Evolutionary conservation across 2,113 vertebrate species (phyloP).

Genomic region (Odontophorus gujanensis): DNA sequence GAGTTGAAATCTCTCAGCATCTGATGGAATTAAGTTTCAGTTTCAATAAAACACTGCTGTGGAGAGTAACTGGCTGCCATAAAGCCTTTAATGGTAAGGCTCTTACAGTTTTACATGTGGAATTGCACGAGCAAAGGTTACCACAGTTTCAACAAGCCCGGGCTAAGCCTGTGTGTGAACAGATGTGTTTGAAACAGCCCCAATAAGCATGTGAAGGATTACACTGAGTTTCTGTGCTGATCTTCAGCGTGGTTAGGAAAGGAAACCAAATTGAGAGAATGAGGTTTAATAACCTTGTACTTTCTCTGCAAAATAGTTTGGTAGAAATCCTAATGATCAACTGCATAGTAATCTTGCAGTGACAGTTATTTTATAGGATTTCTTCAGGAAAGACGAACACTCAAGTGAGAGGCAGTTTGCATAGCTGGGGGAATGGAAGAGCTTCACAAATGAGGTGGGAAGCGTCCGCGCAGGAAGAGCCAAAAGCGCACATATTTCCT

Average conservation of each 20-base stretch:
- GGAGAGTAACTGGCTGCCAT: background rate
- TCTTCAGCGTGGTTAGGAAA: slow-evolving; percentile 16
- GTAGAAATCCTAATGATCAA: background rate
- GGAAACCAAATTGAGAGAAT: background rate
- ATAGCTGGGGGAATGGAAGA: background rate
- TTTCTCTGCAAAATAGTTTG: background rate
- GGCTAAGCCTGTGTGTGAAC: slow-evolving; percentile 9
- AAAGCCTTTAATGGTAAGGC: slow-evolving; percentile 1
- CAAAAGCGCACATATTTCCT: background rate
- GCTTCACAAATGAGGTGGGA: background rate
- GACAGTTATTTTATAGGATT: background rate
- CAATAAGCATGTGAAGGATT: slow-evolving; percentile 1
- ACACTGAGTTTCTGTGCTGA: background rate
- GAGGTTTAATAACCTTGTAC: background rate
- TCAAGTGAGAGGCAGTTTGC: background rate
- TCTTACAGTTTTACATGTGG: background rate
- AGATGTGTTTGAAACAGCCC: slow-evolving; percentile 47
- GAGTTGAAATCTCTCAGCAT: background rate
- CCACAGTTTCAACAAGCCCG: slow-evolving; percentile 41
- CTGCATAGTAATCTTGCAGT: background rate
- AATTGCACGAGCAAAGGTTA: slow-evolving; percentile 11
- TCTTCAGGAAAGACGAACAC: background rate
- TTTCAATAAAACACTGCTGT: background rate
- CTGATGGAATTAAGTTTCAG: slow-evolving; percentile 1
- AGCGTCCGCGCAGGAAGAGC: background rate